Evolutionary conservation across 2,888 invertebrate genomes (phyloP), one percentile per base, ranked within the genome.

Genomic region (Apotomis turbidana): DNA sequence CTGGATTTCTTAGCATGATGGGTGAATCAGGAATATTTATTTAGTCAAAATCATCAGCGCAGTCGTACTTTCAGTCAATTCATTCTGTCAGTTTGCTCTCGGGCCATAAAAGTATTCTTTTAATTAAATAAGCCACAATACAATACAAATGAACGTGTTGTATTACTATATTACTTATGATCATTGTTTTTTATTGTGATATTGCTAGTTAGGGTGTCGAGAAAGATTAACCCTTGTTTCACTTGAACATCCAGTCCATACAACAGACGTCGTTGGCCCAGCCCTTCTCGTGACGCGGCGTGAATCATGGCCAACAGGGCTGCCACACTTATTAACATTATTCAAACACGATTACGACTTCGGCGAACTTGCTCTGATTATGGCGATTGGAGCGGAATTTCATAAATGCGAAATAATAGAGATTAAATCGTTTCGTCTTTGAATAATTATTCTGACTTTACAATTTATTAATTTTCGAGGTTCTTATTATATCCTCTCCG

Each of bases 241-340:
- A 54, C 27, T 27, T 27, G 15, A 15, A 41, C 44, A 15, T 15
- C 5, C 12, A 63, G 52, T 63, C 54, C 63, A 64, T 64, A 55
- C 54, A 64, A 13, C 54, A 52, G 52, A 54, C 41, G 36, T 67
- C 67, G n/a, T 58, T 67, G 38, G 12, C 15, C 36, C 64, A 63
- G 38, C 63, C 63, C 54, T 44, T 55, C 64, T 44, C 64, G 58
- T 49, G 49, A 49, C 49, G 5, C 38, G 27, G 41, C 64, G 79
- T 77, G 80, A 84, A 83, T 84, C 81, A 81, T 77, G 78, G 78
- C 74, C 77, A 27, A 12, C 79, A 87, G 87, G 88, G 88, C 57
- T 85, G 82, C 72, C 66, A 74, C 51, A 61, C 57, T 68, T 58
- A 68, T 72, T 59, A 68, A 57, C 57, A 63, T 68, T 62, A 49